A percentile compares a stretch with the other conserved stretches of the same genome.
These are phyloP conservation scores for Drosophila austrosaltans DNA, from an alignment of 2,888 invertebrate genomes.

Conservation along the genomic window DNA sequence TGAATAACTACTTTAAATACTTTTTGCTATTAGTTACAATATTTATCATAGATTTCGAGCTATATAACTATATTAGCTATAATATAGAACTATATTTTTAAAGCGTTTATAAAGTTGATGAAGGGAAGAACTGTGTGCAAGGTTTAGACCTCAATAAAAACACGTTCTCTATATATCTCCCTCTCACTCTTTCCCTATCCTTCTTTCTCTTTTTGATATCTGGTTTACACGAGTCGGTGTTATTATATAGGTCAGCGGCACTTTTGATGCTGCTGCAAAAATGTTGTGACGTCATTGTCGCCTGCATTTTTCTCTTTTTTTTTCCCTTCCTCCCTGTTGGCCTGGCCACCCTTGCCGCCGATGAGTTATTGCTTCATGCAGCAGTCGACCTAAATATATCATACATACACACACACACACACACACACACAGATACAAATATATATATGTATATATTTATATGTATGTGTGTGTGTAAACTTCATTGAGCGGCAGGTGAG, in stretches of 20 bases:
- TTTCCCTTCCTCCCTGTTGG: background rate
- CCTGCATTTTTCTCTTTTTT: conserved; percentile 41
- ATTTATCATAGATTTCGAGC: too few relatives aligned
- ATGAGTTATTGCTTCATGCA: conserved; percentile 46
- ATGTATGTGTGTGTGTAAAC: conserved; percentile 29
- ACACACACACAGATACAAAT: conserved; percentile 2
- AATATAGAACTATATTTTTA: too few relatives aligned
- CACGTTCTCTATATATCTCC: background rate
- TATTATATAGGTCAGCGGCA: conserved; percentile 72
- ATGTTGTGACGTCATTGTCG: conserved; percentile 67
- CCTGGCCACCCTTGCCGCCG: conserved; percentile 30
- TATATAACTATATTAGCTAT: too few relatives aligned
- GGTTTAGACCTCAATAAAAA: background rate
- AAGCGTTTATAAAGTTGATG: too few relatives aligned
- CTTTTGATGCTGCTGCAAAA: conserved; percentile 28
- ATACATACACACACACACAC: conserved; percentile 26
- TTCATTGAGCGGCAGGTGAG: conserved; percentile 36
- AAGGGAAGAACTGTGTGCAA: too few relatives aligned
- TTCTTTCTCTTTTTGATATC: conserved; percentile 5
- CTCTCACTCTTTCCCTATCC: background rate
- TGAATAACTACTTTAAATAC: too few relatives aligned
- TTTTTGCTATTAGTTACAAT: too few relatives aligned
- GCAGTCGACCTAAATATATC: conserved; percentile 63
- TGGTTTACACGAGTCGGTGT: conserved; percentile 14
- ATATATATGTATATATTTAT: conserved; percentile 13